A percentile compares a stretch with the other conserved stretches of the same genome.
Evolutionary conservation across 2,888 invertebrate species (phyloP).

Genomic region (Caenorhabditis sulstoni): DNA sequence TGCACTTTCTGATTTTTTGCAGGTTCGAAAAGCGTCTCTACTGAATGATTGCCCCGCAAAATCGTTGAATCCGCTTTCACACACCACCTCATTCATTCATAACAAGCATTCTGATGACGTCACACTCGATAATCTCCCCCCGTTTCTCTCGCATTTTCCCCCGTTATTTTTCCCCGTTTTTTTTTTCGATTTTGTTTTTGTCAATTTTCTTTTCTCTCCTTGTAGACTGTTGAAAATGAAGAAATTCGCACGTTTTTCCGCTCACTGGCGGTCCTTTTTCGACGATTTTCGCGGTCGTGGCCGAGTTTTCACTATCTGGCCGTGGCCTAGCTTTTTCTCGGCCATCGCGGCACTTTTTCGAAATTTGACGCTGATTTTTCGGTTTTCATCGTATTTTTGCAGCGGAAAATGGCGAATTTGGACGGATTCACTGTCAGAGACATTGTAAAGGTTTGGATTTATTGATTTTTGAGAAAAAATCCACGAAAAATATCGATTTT

Average conservation of each 20-base stretch:
- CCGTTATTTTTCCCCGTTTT: background rate
- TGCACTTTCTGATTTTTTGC: too few relatives aligned
- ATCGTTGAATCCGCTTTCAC: background rate
- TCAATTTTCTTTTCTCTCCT: background rate
- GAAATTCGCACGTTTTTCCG: background rate
- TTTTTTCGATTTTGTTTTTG: background rate
- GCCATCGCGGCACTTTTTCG: background rate
- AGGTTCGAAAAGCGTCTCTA: constrained; percentile 63
- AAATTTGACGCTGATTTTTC: background rate
- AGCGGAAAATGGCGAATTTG: constrained; percentile 63
- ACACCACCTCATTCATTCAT: background rate
- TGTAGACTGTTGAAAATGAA: background rate
- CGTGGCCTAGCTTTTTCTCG: constrained; percentile 6
- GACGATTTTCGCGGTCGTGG: constrained; percentile 4
- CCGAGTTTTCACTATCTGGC: constrained; percentile 8
- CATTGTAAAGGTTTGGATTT: constrained; percentile 62
- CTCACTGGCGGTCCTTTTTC: background rate
- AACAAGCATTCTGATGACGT: constrained; percentile 6
- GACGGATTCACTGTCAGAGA: constrained; percentile 66
- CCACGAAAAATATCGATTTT: constrained; percentile 1
- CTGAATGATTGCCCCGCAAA: constrained; percentile 14
- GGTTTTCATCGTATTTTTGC: background rate
- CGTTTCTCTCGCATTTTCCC: background rate
- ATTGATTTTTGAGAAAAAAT: constrained; percentile 7
- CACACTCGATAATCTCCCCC: constrained; percentile 1